Conservation (phyloP, 2,113 vertebrate species). For the Apodemus sylvaticus region DNA sequence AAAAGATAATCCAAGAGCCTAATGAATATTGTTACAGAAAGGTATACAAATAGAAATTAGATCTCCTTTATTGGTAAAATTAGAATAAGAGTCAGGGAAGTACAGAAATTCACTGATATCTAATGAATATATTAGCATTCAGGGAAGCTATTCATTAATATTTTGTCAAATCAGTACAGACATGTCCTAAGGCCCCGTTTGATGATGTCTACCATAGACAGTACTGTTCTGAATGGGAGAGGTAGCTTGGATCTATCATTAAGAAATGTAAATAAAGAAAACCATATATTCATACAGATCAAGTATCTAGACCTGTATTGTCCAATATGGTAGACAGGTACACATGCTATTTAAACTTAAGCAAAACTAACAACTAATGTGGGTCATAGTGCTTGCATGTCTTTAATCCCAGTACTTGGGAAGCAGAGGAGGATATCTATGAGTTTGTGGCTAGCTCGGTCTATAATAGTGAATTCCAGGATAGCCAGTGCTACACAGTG, state of each 20-base stretch:
- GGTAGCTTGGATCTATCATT: not conserved
- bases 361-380: conserved; percentile 4
- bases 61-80: not conserved
- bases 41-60: conserved; percentile 22
- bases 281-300: not conserved
- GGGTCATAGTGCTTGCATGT: not conserved
- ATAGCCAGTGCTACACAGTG: not conserved
- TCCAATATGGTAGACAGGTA: not conserved
- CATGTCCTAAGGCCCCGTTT: not conserved
- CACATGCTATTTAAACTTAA: not conserved
- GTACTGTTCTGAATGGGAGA: not conserved
- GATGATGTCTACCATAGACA: not conserved
- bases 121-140: not conserved
- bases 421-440: not conserved
- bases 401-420: not conserved
- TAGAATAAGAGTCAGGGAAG: conserved; percentile 9
- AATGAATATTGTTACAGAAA: not conserved
- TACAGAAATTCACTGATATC: not conserved
- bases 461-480: not conserved
- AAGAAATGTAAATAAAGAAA: not conserved
- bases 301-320: not conserved
- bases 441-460: not conserved
- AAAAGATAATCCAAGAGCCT: conserved; percentile 35
- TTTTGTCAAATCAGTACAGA: conserved; percentile 41
- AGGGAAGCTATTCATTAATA: not conserved